Percentiles rank a stretch among this genome's conserved stretches.
Evolutionary conservation across 2,888 invertebrate genomes (phyloP).

Genomic region (Macrophya alboannulata): DNA sequence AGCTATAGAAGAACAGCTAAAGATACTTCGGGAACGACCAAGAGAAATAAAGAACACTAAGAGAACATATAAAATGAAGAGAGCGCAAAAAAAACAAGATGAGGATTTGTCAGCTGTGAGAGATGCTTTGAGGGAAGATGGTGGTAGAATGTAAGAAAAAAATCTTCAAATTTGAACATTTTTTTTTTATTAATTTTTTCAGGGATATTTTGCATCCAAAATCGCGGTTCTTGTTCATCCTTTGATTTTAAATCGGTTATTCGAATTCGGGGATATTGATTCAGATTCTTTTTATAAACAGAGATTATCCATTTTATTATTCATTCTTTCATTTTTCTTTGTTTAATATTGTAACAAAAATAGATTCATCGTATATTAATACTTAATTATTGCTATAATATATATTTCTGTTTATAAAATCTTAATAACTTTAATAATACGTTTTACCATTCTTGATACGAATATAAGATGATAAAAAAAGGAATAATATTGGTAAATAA

Average conservation of each 20-base stretch:
- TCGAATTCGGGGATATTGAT: no score
- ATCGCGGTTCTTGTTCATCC: neutral
- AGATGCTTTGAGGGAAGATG: slow-evolving; percentile 66
- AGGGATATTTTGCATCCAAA: neutral
- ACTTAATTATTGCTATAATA: no score
- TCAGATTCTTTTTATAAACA: no score
- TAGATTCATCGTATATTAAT: neutral
- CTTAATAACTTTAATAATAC: neutral
- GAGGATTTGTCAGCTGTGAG: slow-evolving; percentile 72
- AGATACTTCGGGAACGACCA: slow-evolving; percentile 68
- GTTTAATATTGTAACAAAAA: neutral
- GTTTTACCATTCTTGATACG: neutral
- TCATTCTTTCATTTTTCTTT: neutral
- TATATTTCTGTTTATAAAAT: no score
- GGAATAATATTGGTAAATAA: neutral
- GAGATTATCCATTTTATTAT: neutral
- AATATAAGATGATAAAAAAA: neutral
- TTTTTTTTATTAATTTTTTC: no score
- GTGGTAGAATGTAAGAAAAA: neutral
- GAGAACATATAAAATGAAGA: slow-evolving; percentile 81
- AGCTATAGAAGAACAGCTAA: slow-evolving; percentile 81
- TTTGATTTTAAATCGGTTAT: no score
- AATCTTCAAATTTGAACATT: neutral
- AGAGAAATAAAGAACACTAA: slow-evolving; percentile 63
- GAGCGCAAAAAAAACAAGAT: slow-evolving; percentile 81